Base-by-base conservation (phyloP, 2,113 vertebrate genomes). In the Corythaixoides concolor region DNA sequence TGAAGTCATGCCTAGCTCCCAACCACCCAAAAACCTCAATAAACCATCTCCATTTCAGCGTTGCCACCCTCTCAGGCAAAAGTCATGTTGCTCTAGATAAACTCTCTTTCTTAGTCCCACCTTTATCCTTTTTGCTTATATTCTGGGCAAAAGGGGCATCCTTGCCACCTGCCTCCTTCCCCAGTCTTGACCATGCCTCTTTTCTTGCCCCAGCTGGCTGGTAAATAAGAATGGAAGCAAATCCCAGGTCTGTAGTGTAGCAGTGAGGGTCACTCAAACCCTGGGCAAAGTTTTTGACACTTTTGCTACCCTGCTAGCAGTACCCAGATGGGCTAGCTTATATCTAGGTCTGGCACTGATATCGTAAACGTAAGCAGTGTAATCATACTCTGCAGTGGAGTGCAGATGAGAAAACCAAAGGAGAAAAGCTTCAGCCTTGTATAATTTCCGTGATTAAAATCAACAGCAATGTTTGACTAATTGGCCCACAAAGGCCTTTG, bases 361-460 rank as follows among this genome's bases (percentile, higher is more conserved):
- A 87, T 66, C 39, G 85, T 90, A 91, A 95, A 85, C 90, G 70
- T 76, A 88, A 85, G 69, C 45, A 91, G 22, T 58, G 93, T 78
- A 95, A 96, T 96, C 93, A 88, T 55, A 85, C 85, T 79, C 74
- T 11, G 2, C 87, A 66, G 92, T 53, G 63, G 77, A 96, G 94
- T 66, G 37, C 93, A 90, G 70, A 95, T 75, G 85, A 97, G 90
- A 90, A 96, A 95, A 90, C 68, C 68, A 89, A 96, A 88, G 68
- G 70, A 93, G 76, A 86, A 92, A 78, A 93, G 52, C 66, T 93
- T 88, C 76, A 84, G 76, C 79, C 73, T 92, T 93, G 74, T 92
- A 55, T 77, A 93, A 96, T 96, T 96, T 96, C 95, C 93, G 56
- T 96, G 79, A 96, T 96, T 96, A 96, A 97, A 96, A 96, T 96